A percentile compares a stretch with the other conserved stretches of the same genome.
These are phyloP conservation scores for Picathartes gymnocephalus DNA, from an alignment of 2,113 vertebrate genomes.

Conservation along the genomic window DNA sequence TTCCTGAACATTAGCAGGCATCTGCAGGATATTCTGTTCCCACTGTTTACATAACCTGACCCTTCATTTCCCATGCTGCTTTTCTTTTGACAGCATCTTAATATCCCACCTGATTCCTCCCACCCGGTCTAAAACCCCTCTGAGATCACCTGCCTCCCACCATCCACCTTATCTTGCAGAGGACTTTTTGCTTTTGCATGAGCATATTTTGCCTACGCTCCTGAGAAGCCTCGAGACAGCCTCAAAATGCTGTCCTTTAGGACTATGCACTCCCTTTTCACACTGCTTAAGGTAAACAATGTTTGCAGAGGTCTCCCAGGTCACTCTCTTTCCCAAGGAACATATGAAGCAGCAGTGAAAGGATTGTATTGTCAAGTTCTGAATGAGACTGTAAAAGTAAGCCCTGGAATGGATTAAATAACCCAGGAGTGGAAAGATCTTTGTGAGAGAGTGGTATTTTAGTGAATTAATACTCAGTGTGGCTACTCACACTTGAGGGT, in stretches of 20 bases:
- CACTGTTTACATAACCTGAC: not conserved
- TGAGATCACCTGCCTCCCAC: not conserved
- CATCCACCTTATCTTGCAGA: not conserved
- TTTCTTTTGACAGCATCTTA: not conserved
- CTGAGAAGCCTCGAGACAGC: not conserved
- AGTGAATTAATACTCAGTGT: not conserved
- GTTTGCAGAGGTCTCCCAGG: not conserved
- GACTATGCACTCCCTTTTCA: not conserved
- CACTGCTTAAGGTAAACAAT: not conserved
- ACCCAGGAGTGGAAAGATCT: not conserved
- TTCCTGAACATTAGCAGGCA: not conserved
- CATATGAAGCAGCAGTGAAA: not conserved
- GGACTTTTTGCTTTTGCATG: not conserved
- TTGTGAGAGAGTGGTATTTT: not conserved
- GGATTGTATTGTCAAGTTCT: not conserved
- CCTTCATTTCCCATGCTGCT: not conserved
- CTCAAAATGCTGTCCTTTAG: not conserved
- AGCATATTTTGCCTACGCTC: not conserved
- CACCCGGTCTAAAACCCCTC: not conserved
- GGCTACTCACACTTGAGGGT: not conserved
- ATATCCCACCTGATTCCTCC: not conserved
- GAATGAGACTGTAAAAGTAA: not conserved
- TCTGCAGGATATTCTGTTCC: not conserved
- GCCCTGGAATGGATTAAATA: not conserved
- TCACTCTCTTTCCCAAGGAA: not conserved